These are phyloP conservation scores for Uromys caudimaculatus DNA, from an alignment of 2,797 vertebrate genomes.

Conservation along the genomic window DNA sequence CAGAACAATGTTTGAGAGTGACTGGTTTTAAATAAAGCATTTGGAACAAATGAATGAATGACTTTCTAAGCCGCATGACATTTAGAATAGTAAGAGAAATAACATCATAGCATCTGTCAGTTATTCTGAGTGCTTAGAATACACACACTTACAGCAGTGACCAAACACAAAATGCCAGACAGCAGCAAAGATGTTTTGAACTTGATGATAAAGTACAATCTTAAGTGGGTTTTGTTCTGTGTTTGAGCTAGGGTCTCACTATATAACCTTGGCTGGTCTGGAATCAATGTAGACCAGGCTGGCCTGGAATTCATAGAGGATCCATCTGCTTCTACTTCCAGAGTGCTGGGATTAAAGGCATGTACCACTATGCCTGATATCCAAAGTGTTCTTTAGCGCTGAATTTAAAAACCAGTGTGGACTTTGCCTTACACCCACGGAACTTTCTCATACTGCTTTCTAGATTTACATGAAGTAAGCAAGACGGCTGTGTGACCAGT, in stretches of 20 bases:
- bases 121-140: constrained; percentile 6
- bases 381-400: neutral
- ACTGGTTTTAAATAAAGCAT: constrained; percentile 1
- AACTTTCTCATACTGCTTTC: neutral
- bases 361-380: neutral
- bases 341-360: neutral
- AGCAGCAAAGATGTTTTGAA: neutral
- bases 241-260: neutral
- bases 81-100: neutral
- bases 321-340: neutral
- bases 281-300: neutral
- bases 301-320: neutral
- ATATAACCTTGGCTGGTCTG: neutral
- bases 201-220: neutral
- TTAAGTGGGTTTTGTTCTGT: neutral
- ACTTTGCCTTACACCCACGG: neutral
- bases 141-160: neutral
- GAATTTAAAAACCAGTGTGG: neutral
- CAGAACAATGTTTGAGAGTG: neutral
- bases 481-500: neutral
- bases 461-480: neutral
- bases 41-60: constrained; percentile 32
- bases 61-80: neutral
- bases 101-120: neutral
- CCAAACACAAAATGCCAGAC: neutral